Percentiles rank a stretch among this genome's conserved stretches.
phyloP scores from a whole-genome alignment of 1,140 invertebrate species.

The Micrasema longulum region DNA sequence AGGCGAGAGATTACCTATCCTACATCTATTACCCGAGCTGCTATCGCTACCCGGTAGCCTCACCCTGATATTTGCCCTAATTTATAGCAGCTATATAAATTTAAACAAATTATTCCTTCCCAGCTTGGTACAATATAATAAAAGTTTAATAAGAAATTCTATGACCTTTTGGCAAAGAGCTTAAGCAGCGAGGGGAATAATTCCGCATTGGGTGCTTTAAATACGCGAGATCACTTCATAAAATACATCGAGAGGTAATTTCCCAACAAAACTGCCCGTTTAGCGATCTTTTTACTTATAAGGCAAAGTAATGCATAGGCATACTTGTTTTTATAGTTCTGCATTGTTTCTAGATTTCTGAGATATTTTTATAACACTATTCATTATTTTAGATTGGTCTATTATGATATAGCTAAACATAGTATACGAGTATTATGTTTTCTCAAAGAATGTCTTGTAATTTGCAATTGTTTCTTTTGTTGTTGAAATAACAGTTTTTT shows the following conservation, averaged over 20 bases:
- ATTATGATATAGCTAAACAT: no score
- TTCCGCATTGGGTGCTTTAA: slow-evolving; percentile 34
- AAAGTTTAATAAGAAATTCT: slow-evolving; percentile 46
- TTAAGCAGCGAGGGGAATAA: slow-evolving; percentile 4
- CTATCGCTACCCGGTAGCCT: background rate
- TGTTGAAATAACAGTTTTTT: no score
- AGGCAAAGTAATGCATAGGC: background rate
- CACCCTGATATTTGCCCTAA: slow-evolving; percentile 20
- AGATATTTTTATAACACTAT: no score
- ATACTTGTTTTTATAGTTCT: slow-evolving; percentile 5
- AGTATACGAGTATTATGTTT: no score
- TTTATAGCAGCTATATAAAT: slow-evolving; percentile 41
- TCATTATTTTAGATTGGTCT: no score
- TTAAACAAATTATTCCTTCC: slow-evolving; percentile 42
- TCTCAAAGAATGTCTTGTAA: no score
- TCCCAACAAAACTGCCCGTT: slow-evolving; percentile 47
- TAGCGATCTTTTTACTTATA: slow-evolving; percentile 30
- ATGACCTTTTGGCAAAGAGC: slow-evolving; percentile 34
- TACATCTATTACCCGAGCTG: slow-evolving; percentile 16
- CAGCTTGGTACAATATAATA: slow-evolving; percentile 26
- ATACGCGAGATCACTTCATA: slow-evolving; percentile 44
- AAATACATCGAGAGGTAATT: slow-evolving; percentile 46
- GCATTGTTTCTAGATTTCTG: no score
- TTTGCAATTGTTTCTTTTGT: no score
- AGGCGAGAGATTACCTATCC: slow-evolving; percentile 27